These are phyloP conservation scores for Hemistola chrysoprasaria DNA, from an alignment of 2,888 invertebrate genomes.

Conservation along the genomic window DNA sequence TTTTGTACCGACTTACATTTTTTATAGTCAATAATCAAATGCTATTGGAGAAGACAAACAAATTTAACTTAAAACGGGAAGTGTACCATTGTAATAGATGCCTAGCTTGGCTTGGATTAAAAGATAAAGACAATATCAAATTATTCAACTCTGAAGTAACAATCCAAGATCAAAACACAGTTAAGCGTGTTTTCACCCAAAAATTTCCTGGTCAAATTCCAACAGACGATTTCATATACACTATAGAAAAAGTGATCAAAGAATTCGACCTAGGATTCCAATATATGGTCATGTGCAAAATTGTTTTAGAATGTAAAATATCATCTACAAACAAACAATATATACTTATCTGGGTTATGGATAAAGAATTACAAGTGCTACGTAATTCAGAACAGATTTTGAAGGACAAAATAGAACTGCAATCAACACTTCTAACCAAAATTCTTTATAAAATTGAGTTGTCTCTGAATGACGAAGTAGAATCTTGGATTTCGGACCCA, in stretches of 20 bases:
- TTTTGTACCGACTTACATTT: constrained; percentile 81
- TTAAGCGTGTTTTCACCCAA: constrained; percentile 50
- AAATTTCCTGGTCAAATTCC: constrained; percentile 45
- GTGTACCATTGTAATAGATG: constrained; percentile 82
- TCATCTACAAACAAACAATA: constrained; percentile 70
- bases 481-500: constrained; percentile 78
- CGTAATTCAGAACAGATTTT: constrained; percentile 49
- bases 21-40: constrained; percentile 70
- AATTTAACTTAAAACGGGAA: constrained; percentile 67
- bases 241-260: constrained; percentile 73
- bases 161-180: constrained; percentile 50
- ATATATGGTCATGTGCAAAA: constrained; percentile 78
- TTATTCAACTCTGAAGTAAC: constrained; percentile 82
- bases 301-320: constrained; percentile 75
- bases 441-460: constrained; percentile 79
- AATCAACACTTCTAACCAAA: constrained; percentile 77
- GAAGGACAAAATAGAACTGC: constrained; percentile 55
- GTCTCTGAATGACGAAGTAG: constrained; percentile 65
- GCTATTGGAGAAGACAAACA: constrained; percentile 65
- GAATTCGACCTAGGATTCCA: constrained; percentile 73
- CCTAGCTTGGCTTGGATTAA: constrained; percentile 80
- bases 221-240: constrained; percentile 77
- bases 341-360: constrained; percentile 83
- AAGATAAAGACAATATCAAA: constrained; percentile 68
- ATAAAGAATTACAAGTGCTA: constrained; percentile 80